Conservation (phyloP, 2,888 invertebrate genomes). For the Epinotia demarniana region DNA sequence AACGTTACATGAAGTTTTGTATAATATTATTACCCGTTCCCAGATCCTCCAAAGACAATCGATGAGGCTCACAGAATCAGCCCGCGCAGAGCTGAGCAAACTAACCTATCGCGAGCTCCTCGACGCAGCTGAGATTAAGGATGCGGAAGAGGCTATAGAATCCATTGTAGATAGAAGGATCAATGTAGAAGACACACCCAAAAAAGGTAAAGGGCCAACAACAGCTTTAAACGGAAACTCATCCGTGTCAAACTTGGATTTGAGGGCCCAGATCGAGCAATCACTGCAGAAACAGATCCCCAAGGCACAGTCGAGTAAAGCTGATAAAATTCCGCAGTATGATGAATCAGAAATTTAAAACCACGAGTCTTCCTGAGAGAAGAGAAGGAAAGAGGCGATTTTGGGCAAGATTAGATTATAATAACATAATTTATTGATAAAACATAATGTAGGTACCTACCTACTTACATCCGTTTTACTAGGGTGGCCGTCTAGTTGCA, state of each 20-base stretch:
- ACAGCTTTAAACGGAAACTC: slow-evolving; percentile 3
- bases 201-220: not conserved
- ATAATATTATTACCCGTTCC: not conserved
- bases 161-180: not conserved
- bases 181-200: not conserved
- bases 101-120: slow-evolving; percentile 26
- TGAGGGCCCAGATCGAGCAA: slow-evolving; percentile 20
- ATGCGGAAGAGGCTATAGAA: slow-evolving; percentile 24
- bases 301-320: not conserved
- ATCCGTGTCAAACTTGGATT: slow-evolving; percentile 1
- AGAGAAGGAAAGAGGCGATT: not conserved
- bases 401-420: too few species aligned
- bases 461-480: too few species aligned
- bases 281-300: not conserved
- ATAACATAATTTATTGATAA: too few species aligned
- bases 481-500: too few species aligned
- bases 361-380: not conserved
- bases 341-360: slow-evolving; percentile 6
- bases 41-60: slow-evolving; percentile 35
- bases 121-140: slow-evolving; percentile 27
- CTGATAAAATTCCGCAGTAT: not conserved
- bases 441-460: too few species aligned
- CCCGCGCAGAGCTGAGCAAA: slow-evolving; percentile 5
- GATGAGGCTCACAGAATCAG: slow-evolving; percentile 8
- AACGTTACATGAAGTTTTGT: too few species aligned